phyloP scores from a whole-genome alignment of 2,113 vertebrate genomes.

The Muntiacus muntjak region DNA sequence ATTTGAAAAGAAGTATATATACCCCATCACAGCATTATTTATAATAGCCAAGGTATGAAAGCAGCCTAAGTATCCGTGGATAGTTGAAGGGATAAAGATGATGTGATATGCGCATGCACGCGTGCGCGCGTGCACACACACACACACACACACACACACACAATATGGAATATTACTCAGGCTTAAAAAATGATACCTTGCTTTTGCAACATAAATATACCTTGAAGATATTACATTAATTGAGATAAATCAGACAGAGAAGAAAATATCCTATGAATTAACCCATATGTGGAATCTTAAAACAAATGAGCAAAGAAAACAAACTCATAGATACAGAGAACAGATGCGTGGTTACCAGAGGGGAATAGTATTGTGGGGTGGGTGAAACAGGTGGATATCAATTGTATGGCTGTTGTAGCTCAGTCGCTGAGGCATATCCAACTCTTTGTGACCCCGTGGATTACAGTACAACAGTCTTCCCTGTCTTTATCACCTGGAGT shows the following conservation, averaged over 20 bases:
- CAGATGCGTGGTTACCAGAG: neutral
- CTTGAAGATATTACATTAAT: neutral
- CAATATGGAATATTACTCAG: neutral
- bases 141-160: neutral
- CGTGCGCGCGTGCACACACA: accelerated
- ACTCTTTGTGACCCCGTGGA: neutral
- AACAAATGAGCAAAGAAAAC: neutral
- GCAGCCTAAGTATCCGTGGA: neutral
- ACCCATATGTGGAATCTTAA: neutral
- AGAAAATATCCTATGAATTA: neutral
- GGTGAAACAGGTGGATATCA: neutral
- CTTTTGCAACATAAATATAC: neutral
- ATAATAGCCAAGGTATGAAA: neutral
- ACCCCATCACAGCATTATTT: neutral
- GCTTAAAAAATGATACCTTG: neutral
- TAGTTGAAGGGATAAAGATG: neutral
- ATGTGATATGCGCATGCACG: accelerated
- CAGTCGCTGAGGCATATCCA: neutral
- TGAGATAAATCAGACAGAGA: neutral
- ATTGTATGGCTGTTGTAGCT: neutral
- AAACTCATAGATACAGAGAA: neutral
- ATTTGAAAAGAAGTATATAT: neutral
- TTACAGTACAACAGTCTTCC: neutral
- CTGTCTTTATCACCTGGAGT: neutral
- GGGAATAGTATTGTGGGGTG: neutral